Evolutionary conservation across 2,113 vertebrate species (phyloP), one percentile per base, ranked within the genome.

Genomic region (Misgurnus anguillicaudatus): DNA sequence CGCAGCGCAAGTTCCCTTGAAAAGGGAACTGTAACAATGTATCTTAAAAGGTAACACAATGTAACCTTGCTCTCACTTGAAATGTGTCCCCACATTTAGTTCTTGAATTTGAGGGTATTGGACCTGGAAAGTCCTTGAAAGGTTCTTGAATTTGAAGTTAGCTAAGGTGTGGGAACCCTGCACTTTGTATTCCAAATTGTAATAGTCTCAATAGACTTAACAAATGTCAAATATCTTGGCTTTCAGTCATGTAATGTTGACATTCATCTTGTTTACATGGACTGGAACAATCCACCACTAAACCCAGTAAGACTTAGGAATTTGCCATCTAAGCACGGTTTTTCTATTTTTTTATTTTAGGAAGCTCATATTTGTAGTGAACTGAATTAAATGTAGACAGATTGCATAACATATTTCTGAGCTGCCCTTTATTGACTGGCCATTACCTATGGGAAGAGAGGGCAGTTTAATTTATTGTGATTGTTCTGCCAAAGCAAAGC

Each of bases 401-500:
- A 51, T 62, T 62, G 67, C 31, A 36, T 64, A 51, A 55, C 7
- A 70, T 9, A 74, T 80, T 80, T 65, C 70, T 36, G 16, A 1
- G 31, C 74, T 0, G 31, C 60, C 48, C 57, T 65, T 80, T 80
- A 80, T 80, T 73, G 58, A 74, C 55, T 65, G 78, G 48, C 61
- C 61, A 53, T 74, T 76, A 76, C 60, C 61, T 76, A 42, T 10
- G 10, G 74, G 69, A 36, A 62, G 38, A 64, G 45, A 79, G 58
- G 58, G 21, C 57, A 72, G 67, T 82, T 77, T 71, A 45, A 71
- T 77, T 77, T 70, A 69, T 77, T 77, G 41, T 67, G 78, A 83
- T 80, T 65, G 75, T 74, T 75, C 65, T 51, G 63, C 67, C 64
- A 58, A 66, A 62, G 73, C n/a, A 73, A 67, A 64, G 75, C 79